Evolutionary conservation across 2,797 vertebrate genomes (phyloP).

Genomic region (Sitta carolinensis): DNA sequence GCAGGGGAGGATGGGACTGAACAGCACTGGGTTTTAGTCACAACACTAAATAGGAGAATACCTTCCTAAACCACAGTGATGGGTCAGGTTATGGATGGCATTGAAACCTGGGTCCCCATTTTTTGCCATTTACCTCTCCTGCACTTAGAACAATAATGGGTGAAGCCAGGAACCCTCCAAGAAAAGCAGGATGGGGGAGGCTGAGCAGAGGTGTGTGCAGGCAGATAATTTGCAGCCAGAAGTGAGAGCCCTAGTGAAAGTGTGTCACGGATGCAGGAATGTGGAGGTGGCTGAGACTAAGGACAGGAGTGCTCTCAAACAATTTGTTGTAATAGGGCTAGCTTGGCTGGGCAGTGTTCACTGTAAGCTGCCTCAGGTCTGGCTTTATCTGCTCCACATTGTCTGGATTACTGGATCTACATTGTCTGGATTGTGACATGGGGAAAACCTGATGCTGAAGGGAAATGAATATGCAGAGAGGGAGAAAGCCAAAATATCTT

Average conservation of each 20-base stretch:
- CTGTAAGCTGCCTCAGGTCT: background rate
- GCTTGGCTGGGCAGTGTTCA: background rate
- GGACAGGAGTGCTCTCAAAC: background rate
- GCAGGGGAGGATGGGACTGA: background rate
- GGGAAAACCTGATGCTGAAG: background rate
- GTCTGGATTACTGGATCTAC: background rate
- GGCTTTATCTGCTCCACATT: fast-evolving
- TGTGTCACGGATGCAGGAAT: background rate
- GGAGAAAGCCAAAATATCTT: conserved; percentile 22
- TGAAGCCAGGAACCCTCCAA: background rate
- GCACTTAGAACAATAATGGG: fast-evolving
- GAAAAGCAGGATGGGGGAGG: background rate
- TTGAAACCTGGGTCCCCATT: background rate
- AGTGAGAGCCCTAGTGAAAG: background rate
- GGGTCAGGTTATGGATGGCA: background rate
- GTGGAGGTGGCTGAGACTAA: fast-evolving
- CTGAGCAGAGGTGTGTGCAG: background rate
- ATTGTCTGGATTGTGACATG: background rate
- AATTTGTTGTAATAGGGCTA: background rate
- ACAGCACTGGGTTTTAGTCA: background rate
- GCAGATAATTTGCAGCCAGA: background rate
- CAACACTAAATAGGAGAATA: background rate
- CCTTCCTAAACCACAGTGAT: background rate
- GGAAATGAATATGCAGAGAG: background rate
- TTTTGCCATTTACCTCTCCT: background rate